phyloP scores from a whole-genome alignment of 2,113 vertebrate species.

The Elephas maximus region DNA sequence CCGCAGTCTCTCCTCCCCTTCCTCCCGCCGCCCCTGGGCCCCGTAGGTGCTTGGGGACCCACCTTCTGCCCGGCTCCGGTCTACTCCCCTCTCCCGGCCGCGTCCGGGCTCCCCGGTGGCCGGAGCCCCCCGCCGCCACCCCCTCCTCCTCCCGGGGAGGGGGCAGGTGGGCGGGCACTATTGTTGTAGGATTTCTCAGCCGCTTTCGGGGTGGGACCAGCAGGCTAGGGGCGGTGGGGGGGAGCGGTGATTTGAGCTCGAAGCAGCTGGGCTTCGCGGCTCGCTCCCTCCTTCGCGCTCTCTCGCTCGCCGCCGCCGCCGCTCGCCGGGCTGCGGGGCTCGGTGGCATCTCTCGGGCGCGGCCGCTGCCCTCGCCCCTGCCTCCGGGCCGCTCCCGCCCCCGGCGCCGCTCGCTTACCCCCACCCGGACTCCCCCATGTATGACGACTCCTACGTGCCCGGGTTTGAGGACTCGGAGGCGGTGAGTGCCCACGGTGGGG shows the following conservation, averaged over 20 bases:
- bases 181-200: constrained; percentile 82
- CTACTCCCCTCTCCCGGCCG: not conserved
- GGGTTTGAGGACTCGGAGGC: constrained; percentile 90
- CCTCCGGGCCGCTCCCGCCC: constrained; percentile 70
- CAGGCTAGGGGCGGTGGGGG: constrained; percentile 60
- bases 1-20: constrained; percentile 70
- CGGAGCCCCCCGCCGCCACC: constrained; percentile 47
- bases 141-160: constrained; percentile 60
- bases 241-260: constrained; percentile 68
- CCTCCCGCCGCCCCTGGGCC: constrained; percentile 52
- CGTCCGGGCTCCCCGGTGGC: not conserved
- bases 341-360: constrained; percentile 75
- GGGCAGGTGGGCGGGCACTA: constrained; percentile 86
- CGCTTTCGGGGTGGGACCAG: constrained; percentile 83
- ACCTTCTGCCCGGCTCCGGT: not conserved
- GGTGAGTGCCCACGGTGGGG: constrained; percentile 83
- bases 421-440: constrained; percentile 86
- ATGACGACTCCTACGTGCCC: constrained; percentile 89
- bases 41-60: constrained; percentile 57
- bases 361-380: constrained; percentile 72
- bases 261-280: constrained; percentile 73
- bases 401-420: constrained; percentile 65
- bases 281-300: constrained; percentile 71
- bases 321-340: constrained; percentile 78
- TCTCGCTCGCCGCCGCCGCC: constrained; percentile 46